Percentiles rank a stretch among this genome's conserved stretches.
phyloP scores from a whole-genome alignment of 2,113 vertebrate species.

The Spilogale gracilis region DNA sequence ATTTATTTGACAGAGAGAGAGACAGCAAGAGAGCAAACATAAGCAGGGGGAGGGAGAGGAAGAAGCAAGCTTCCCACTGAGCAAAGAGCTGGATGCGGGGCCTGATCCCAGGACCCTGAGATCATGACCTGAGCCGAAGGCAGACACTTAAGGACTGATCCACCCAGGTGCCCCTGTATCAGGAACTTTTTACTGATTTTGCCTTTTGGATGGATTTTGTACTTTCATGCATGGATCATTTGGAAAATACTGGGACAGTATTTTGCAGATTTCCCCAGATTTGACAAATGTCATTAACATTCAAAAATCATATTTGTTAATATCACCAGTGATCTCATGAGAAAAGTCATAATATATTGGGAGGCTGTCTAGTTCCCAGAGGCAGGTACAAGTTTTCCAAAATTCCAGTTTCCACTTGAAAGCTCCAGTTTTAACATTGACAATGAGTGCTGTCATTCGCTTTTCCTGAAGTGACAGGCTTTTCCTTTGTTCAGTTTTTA shows the following conservation, averaged over 20 bases:
- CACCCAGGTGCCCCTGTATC: background rate
- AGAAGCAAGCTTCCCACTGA: no score
- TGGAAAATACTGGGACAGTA: background rate
- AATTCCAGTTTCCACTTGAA: constrained; percentile 67
- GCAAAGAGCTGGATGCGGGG: no score
- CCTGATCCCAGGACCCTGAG: no score
- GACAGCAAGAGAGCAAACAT: no score
- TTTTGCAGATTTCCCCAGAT: background rate
- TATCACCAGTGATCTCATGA: background rate
- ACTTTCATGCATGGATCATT: background rate
- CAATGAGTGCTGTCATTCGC: constrained; percentile 67
- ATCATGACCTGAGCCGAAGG: no score
- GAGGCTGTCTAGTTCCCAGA: constrained; percentile 23
- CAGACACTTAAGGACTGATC: no score
- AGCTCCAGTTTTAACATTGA: constrained; percentile 52
- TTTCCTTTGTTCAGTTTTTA: constrained; percentile 65
- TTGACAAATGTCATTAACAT: constrained; percentile 2
- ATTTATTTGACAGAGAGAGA: no score
- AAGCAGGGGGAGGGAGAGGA: no score
- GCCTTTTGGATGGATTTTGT: constrained; percentile 34
- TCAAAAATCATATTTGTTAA: constrained; percentile 27
- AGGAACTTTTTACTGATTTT: background rate
- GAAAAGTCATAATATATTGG: background rate
- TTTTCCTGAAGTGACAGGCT: constrained; percentile 61
- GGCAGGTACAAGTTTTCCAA: constrained; percentile 61